Base-by-base conservation (phyloP, 2,888 invertebrate species). In the Ryuthela nishihirai region DNA sequence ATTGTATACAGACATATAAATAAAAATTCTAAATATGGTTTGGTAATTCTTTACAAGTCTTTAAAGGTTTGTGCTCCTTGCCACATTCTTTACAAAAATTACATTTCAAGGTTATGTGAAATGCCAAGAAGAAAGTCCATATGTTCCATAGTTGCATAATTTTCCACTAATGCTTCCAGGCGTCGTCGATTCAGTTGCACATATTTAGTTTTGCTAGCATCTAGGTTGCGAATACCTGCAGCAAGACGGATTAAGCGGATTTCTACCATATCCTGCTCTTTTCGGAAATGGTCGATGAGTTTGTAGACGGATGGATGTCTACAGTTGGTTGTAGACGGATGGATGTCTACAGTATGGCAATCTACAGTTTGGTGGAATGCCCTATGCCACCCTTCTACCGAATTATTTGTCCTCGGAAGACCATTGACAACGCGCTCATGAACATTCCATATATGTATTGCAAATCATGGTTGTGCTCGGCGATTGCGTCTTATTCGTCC, bases 351-450 rank as follows among this genome's bases (percentile, higher is more conserved):
- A n/a, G n/a, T n/a, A 36, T 36, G 36, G 3, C 1, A 1, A 36
- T 36, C 36, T 36, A 36, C 36, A 36, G 36, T 36, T 36, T 36
- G 3, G n/a, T 36, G 2, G 2, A 36, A 36, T 36, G 36, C 3
- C 36, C 36, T 36, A 36, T 2, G 36, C 36, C 2, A 36, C 36
- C 3, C 36, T 36, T 36, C 18, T 36, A 17, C 36, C 36, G 36
- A 36, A 36, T 36, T 36, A 36, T 36, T 36, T 36, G 36, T 36
- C 3, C 3, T 36, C 36, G n/a, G 36, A 36, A 36, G 36, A 36
- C 36, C 12, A 36, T 36, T 36, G 36, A 36, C 36, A 17, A 36
- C 36, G 18, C 36, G 3, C 2, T 36, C 18, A 2, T 36, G 36
- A 36, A 36, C 9, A 9, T 15, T 29, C 29, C 29, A 29, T 29